phyloP scores from a whole-genome alignment of 2,797 vertebrate species.

The Tiaroga cobitis region DNA sequence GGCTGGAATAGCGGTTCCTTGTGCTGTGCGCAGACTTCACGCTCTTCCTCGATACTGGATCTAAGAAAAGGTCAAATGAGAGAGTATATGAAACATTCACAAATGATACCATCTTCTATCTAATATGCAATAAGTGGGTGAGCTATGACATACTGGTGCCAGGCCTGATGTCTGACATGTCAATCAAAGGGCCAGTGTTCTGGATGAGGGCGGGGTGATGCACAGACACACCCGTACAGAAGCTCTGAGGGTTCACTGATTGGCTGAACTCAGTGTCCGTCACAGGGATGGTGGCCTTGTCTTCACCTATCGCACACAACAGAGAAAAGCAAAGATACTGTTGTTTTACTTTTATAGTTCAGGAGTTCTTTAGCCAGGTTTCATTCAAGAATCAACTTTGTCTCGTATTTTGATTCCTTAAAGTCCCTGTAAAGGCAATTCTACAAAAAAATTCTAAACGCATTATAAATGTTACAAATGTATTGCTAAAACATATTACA shows the following conservation, averaged over 20 bases:
- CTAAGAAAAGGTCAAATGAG: constrained; percentile 66
- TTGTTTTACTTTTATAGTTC: too few species aligned
- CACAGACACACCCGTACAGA: constrained; percentile 96
- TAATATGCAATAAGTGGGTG: background rate
- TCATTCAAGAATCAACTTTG: too few species aligned
- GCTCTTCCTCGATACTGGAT: constrained; percentile 95
- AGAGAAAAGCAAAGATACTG: background rate
- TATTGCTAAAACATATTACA: too few species aligned
- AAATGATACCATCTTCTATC: background rate
- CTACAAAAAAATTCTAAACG: too few species aligned
- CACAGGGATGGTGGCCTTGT: constrained; percentile 96
- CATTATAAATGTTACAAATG: too few species aligned
- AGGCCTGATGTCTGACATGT: constrained; percentile 98
- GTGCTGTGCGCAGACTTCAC: constrained; percentile 96
- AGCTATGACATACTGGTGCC: constrained; percentile 89
- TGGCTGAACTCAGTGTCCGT: constrained; percentile 97
- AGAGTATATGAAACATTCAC: background rate
- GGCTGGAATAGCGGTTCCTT: constrained; percentile 96
- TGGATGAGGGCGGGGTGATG: constrained; percentile 97
- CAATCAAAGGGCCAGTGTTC: constrained; percentile 96
- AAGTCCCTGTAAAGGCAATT: too few species aligned
- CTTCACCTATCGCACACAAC: constrained; percentile 81
- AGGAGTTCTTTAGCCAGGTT: too few species aligned
- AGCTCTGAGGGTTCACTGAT: constrained; percentile 97
- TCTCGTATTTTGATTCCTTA: too few species aligned